Evolutionary conservation across 1,140 invertebrate species (phyloP).

Genomic region (Hetaerina americana): DNA sequence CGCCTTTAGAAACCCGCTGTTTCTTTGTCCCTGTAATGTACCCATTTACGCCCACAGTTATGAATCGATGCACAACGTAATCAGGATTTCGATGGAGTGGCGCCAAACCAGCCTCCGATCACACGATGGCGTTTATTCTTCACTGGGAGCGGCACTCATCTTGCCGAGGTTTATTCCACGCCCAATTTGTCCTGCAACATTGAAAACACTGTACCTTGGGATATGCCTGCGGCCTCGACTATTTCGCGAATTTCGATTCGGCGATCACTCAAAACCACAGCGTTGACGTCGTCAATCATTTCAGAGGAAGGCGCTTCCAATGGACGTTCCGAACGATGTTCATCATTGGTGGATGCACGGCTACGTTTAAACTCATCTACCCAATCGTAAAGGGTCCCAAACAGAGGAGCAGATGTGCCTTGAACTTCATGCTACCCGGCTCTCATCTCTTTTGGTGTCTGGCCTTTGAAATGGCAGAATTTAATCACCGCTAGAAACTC

Average conservation of each 20-base stretch:
- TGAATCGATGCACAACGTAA: not conserved
- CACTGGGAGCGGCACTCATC: no score
- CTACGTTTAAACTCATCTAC: no score
- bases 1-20: no score
- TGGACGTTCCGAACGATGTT: no score
- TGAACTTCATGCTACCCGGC: not conserved
- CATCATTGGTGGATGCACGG: no score
- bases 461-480: not conserved
- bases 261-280: constrained; percentile 20
- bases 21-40: no score
- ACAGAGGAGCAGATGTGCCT: no score
- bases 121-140: not conserved
- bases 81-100: not conserved
- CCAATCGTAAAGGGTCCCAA: no score
- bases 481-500: not conserved
- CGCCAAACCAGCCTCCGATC: not conserved
- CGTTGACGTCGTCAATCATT: constrained; percentile 14
- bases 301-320: no score
- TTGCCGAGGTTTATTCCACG: not conserved
- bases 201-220: not conserved
- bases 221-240: constrained; percentile 15
- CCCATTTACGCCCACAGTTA: no score
- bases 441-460: not conserved
- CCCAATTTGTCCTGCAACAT: not conserved
- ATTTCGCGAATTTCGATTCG: constrained; percentile 19